Percentiles rank a stretch among this genome's conserved stretches.
phyloP scores from a whole-genome alignment of 2,888 invertebrate species.

The Cistogaster globosa region DNA sequence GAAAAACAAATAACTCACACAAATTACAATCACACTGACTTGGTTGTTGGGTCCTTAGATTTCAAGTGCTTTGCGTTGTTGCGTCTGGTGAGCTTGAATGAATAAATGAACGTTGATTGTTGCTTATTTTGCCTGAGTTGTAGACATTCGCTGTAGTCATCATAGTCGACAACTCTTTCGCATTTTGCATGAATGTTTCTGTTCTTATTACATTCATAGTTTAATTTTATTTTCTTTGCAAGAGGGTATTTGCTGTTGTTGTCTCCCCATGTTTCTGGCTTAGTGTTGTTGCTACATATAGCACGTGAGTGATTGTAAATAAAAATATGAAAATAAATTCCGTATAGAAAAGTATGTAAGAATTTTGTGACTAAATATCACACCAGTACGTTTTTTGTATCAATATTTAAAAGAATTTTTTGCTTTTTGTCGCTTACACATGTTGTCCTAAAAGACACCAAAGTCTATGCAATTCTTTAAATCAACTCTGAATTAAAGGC shows the following conservation, averaged over 20 bases:
- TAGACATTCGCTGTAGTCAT: constrained; percentile 58
- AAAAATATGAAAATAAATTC: background rate
- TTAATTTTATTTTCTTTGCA: constrained; percentile 19
- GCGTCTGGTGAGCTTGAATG: constrained; percentile 67
- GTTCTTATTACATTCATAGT: constrained; percentile 57
- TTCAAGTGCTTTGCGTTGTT: constrained; percentile 57
- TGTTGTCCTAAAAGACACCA: background rate
- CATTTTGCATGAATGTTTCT: constrained; percentile 40
- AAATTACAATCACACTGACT: constrained; percentile 32
- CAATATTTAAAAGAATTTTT: background rate
- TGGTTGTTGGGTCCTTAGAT: constrained; percentile 59
- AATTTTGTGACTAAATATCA: background rate
- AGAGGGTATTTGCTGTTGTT: constrained; percentile 1
- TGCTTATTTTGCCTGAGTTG: constrained; percentile 53
- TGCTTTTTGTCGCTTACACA: background rate
- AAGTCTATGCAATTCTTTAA: background rate
- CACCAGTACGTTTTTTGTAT: background rate
- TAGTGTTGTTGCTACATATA: constrained; percentile 35
- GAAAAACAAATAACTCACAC: background rate
- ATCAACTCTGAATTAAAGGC: too few relatives aligned
- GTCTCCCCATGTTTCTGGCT: constrained; percentile 24
- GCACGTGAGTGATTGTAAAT: constrained; percentile 43
- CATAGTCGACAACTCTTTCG: constrained; percentile 49
- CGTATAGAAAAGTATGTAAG: background rate
- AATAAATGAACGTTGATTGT: constrained; percentile 40